phyloP scores from a whole-genome alignment of 2,113 vertebrate species.

The Urocolius indicus region DNA sequence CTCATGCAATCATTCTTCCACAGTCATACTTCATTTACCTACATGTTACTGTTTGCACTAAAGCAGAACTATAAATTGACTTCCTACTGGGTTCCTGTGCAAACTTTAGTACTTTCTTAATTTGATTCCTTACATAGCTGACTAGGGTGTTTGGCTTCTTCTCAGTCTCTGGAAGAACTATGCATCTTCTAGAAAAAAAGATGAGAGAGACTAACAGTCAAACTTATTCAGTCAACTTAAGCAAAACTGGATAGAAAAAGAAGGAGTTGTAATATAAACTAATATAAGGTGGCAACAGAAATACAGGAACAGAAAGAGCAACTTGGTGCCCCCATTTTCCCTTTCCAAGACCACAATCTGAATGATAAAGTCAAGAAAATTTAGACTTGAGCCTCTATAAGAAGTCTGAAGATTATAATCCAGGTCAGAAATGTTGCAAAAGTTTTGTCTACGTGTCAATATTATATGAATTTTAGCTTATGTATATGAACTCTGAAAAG shows the following conservation, averaged over 20 bases:
- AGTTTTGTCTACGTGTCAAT: background rate
- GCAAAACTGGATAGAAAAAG: background rate
- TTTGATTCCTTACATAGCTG: background rate
- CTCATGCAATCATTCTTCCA: no score
- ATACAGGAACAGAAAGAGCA: background rate
- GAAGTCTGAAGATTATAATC: background rate
- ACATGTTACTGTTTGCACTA: background rate
- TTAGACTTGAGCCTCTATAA: background rate
- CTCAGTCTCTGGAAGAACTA: background rate
- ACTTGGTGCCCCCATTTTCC: background rate
- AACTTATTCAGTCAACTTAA: background rate
- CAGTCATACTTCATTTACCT: background rate
- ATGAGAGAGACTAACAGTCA: background rate
- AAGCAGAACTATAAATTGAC: background rate
- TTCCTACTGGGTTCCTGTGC: background rate
- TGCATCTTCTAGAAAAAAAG: background rate
- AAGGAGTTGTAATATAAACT: background rate
- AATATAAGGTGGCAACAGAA: background rate
- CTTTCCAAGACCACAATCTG: background rate
- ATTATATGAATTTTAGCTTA: background rate
- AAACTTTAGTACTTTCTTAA: background rate
- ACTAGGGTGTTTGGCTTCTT: background rate
- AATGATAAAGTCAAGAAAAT: background rate
- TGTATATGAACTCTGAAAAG: background rate
- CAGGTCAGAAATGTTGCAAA: background rate